A percentile compares a stretch with the other conserved stretches of the same genome.
phyloP scores from a whole-genome alignment of 2,113 vertebrate species.

The Dicrurus megarhynchus region DNA sequence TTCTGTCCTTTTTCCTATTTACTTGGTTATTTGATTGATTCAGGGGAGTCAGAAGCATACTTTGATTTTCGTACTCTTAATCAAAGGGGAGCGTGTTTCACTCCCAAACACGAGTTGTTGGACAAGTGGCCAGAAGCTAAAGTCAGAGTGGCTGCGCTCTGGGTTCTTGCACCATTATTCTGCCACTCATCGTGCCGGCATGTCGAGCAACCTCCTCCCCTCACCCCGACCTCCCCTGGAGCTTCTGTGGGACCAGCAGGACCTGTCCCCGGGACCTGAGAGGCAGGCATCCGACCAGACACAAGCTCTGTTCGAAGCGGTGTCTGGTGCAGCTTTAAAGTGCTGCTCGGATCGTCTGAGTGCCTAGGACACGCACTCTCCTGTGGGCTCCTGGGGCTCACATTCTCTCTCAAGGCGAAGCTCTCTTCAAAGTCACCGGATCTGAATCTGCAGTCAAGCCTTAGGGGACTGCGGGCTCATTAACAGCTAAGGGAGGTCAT shows the following conservation, averaged over 20 bases:
- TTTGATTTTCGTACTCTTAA: background rate
- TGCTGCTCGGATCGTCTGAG: background rate
- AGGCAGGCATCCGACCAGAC: background rate
- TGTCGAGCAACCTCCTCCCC: no score
- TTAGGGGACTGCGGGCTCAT: background rate
- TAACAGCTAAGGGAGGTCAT: background rate
- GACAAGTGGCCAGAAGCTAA: background rate
- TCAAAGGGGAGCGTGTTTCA: background rate
- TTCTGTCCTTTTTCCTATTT: background rate
- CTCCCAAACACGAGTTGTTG: background rate
- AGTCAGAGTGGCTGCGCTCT: background rate
- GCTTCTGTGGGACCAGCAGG: background rate
- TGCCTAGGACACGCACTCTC: background rate
- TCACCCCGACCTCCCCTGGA: background rate
- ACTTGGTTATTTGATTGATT: background rate
- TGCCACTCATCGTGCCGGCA: fast-evolving
- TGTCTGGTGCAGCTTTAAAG: background rate
- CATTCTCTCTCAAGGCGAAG: background rate
- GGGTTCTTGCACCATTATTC: background rate
- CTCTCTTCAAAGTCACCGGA: background rate
- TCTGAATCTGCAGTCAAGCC: background rate
- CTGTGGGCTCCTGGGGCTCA: background rate
- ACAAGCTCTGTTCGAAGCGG: background rate
- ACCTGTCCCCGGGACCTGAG: background rate
- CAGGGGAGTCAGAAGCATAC: background rate